Conservation (phyloP, 2,888 invertebrate species). For the Orthonevra nobilis region DNA sequence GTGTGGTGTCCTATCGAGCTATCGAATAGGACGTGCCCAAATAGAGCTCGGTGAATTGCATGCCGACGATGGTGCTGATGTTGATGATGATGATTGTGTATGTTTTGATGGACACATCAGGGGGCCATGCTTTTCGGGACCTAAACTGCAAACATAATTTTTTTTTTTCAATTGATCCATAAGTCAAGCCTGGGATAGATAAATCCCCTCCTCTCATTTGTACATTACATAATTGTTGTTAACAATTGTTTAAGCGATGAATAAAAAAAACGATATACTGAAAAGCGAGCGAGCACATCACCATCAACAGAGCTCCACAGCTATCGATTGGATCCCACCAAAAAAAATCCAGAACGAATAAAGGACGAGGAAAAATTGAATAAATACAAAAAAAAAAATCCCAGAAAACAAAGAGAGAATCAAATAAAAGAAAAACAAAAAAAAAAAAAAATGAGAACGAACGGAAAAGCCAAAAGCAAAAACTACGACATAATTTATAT, state of each 20-base stretch:
- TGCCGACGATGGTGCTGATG: not conserved
- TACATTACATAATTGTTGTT: slow-evolving; percentile 47
- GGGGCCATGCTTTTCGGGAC: slow-evolving; percentile 15
- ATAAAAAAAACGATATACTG: not conserved
- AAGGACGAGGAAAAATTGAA: slow-evolving; percentile 28
- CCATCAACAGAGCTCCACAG: slow-evolving; percentile 47
- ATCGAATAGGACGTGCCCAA: too few species aligned
- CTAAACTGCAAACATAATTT: slow-evolving; percentile 25
- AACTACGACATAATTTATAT: slow-evolving; percentile 72
- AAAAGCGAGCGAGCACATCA: slow-evolving; percentile 48
- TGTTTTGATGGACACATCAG: too few species aligned
- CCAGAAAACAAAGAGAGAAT: slow-evolving; percentile 10
- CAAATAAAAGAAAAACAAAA: not conserved
- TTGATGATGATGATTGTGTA: slow-evolving; percentile 22
- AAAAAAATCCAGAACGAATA: too few species aligned
- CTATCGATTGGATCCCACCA: slow-evolving; percentile 60
- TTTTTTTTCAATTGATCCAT: slow-evolving; percentile 32
- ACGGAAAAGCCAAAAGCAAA: slow-evolving; percentile 62
- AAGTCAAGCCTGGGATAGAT: too few species aligned
- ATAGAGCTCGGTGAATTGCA: too few species aligned
- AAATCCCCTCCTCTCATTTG: not conserved
- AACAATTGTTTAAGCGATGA: slow-evolving; percentile 11
- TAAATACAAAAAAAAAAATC: slow-evolving; percentile 26
- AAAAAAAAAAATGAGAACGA: slow-evolving; percentile 24
- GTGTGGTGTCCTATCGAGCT: slow-evolving; percentile 33